Base-by-base conservation (phyloP, 2,113 vertebrate genomes). In the Oryzias melastigma region DNA sequence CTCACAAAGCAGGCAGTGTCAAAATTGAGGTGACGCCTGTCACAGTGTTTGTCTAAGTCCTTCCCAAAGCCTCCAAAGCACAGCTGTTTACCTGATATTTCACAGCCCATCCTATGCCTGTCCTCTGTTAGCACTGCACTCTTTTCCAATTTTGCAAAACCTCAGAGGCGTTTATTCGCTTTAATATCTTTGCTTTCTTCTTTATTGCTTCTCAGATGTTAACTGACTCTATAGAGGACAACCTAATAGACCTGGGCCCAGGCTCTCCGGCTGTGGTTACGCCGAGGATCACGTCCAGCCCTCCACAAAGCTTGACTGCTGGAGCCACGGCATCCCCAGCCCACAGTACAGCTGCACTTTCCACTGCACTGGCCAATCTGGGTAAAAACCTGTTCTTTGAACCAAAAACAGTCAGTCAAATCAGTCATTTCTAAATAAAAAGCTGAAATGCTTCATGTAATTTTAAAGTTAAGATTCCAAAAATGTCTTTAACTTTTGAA, bases 171-270 rank as follows among this genome's bases (percentile, higher is more conserved):
- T 17, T 25, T 22, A 44, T 50, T 63, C 18, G 14, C 20, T 56
- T 52, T 62, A 13, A 24, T 22, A 10, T 15, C 4, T 66, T 1
- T 62, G 16, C 29, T 41, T 45, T n/a, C 7, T 13, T 63, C 27
- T 42, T 15, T 35, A 8, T 35, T 14, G 5, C 1, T 4, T 45
- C 4, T 52, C 87, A 99, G 97, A 94, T 95, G 25, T 88, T 98
- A 85, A 94, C 75, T 6, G 96, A 97, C 48, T 94, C 96, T 65
- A 94, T 93, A 1, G 96, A 95, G 73, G 95, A 98, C 88, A 99
- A 98, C 83, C 92, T 99, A 71, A 99, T 99, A 88, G 96, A 99
- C 86, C 85, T 99, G 79, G 96, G 95, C 27, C 96, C 97, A 0
- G 96, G 95, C 22, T 99, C 97, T 46, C 96, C 97, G 1, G 95